Evolutionary conservation across 2,888 invertebrate genomes (phyloP).

Genomic region (Cheilosia scutellata): DNA sequence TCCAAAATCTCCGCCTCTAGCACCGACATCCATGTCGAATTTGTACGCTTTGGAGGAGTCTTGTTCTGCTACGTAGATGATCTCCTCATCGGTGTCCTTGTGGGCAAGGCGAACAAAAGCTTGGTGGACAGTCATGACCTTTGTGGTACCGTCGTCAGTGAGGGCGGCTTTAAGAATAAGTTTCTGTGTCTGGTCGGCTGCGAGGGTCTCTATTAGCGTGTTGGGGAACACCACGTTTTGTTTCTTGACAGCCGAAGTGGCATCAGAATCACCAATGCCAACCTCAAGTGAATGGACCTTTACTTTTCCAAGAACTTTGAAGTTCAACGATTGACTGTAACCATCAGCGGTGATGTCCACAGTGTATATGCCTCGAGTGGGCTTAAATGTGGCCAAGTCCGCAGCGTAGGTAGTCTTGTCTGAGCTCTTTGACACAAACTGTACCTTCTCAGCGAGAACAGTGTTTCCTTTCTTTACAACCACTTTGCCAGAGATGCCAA

Average conservation of each 20-base stretch:
- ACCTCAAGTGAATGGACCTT: slow-evolving; percentile 92
- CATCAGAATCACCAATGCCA: slow-evolving; percentile 95
- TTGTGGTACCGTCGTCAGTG: slow-evolving; percentile 88
- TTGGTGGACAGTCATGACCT: slow-evolving; percentile 91
- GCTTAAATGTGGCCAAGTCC: slow-evolving; percentile 90
- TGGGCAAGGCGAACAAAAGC: slow-evolving; percentile 93
- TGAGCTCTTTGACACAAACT: slow-evolving; percentile 89
- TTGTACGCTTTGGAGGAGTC: slow-evolving; percentile 92
- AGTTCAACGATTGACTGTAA: slow-evolving; percentile 86
- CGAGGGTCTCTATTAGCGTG: slow-evolving; percentile 88
- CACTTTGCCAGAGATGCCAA: slow-evolving; percentile 80
- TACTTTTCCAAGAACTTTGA: slow-evolving; percentile 91
- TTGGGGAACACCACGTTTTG: slow-evolving; percentile 90
- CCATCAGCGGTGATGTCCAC: slow-evolving; percentile 90
- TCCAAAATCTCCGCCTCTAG: slow-evolving; percentile 91
- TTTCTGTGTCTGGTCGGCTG: slow-evolving; percentile 96
- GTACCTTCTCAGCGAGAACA: slow-evolving; percentile 85
- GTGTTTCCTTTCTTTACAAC: slow-evolving; percentile 85
- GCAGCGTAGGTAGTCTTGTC: slow-evolving; percentile 90
- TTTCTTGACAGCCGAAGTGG: slow-evolving; percentile 92
- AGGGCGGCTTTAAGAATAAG: slow-evolving; percentile 92
- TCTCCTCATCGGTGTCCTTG: slow-evolving; percentile 89
- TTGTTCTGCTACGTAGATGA: slow-evolving; percentile 96
- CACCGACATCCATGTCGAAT: slow-evolving; percentile 95
- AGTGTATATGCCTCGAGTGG: slow-evolving; percentile 94